Conservation (phyloP, 2,888 invertebrate species). For the Adelognathus sp. region DNA sequence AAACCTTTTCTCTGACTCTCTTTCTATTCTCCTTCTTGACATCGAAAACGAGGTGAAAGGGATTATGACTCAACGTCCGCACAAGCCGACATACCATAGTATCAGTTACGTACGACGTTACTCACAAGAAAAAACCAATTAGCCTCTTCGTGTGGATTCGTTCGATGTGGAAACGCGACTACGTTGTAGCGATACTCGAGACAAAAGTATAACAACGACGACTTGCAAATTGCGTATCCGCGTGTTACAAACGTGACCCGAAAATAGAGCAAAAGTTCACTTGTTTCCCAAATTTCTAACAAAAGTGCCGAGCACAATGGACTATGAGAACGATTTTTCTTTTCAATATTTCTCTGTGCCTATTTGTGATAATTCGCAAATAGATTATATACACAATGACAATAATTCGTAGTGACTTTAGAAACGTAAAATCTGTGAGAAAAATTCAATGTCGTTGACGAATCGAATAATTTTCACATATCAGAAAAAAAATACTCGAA, state of each 20-base stretch:
- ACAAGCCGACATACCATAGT: constrained; percentile 17
- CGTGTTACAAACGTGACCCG: constrained; percentile 20
- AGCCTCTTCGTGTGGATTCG: not conserved
- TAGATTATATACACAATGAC: constrained; percentile 47
- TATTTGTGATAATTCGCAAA: constrained; percentile 35
- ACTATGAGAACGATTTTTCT: constrained; percentile 7
- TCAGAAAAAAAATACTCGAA: constrained; percentile 50
- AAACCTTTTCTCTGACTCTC: not conserved
- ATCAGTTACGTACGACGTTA: constrained; percentile 16
- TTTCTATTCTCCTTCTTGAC: constrained; percentile 6
- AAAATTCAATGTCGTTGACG: not conserved
- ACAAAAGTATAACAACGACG: constrained; percentile 38
- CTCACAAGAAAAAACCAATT: not conserved
- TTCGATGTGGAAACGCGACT: constrained; percentile 6
- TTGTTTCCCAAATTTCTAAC: not conserved
- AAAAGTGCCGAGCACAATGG: constrained; percentile 3
- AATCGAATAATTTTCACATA: constrained; percentile 11
- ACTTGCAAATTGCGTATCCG: not conserved
- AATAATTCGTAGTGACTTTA: constrained; percentile 7
- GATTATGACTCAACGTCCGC: not conserved
- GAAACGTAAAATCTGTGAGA: not conserved
- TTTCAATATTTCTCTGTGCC: constrained; percentile 27
- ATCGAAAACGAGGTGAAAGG: constrained; percentile 1
- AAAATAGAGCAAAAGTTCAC: not conserved
- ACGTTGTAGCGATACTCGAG: not conserved